These are phyloP conservation scores for Drosophila aff. DNA, from an alignment of 1,140 invertebrate species.

Conservation along the genomic window DNA sequence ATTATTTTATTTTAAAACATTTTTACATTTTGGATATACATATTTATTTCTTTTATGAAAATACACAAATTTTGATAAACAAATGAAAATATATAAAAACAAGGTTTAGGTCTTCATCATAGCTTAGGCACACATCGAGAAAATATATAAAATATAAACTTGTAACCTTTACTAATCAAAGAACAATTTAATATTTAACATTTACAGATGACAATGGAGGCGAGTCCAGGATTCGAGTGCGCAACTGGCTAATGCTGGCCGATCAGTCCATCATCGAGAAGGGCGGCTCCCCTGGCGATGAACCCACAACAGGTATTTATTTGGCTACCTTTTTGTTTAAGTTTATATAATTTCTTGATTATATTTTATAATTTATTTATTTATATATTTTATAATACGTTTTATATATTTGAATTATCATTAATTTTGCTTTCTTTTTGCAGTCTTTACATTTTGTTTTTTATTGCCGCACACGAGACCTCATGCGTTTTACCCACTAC, in stretches of 20 bases:
- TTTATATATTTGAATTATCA: constrained; percentile 16
- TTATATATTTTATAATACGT: no score
- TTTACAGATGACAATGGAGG: constrained; percentile 67
- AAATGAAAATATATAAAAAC: constrained; percentile 12
- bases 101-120: constrained; percentile 43
- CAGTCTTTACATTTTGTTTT: constrained; percentile 65
- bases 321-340: not conserved
- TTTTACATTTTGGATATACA: constrained; percentile 12
- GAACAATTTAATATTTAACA: not conserved
- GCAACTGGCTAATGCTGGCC: constrained; percentile 83
- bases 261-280: constrained; percentile 81
- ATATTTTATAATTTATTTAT: no score
- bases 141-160: not conserved
- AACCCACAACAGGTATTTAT: constrained; percentile 65
- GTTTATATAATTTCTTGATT: constrained; percentile 1
- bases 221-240: constrained; percentile 79
- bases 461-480: constrained; percentile 45
- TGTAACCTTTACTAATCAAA: constrained; percentile 2
- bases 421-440: constrained; percentile 72
- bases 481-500: constrained; percentile 18
- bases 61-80: constrained; percentile 8
- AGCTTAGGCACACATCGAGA: constrained; percentile 54
- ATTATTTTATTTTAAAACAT: not conserved
- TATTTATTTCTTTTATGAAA: not conserved
- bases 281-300: constrained; percentile 29